A percentile compares a stretch with the other conserved stretches of the same genome.
Conservation (phyloP, 1,140 invertebrate genomes). For the Euschistus heros region DNA sequence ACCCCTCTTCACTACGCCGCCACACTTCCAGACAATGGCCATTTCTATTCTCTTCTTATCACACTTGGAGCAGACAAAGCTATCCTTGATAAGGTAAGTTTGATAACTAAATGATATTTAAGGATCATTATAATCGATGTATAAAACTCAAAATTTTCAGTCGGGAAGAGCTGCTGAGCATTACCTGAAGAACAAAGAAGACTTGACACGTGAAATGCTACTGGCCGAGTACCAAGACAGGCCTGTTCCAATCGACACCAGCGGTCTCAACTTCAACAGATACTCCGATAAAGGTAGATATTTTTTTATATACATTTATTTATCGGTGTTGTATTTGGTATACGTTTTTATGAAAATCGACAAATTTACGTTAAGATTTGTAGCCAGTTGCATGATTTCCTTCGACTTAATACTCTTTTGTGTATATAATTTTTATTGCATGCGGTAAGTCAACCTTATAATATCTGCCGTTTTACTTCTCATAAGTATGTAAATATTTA, state of each 20-base stretch:
- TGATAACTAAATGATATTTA: neutral
- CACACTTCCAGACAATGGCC: slow-evolving; percentile 70
- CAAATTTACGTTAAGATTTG: no score
- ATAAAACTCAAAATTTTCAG: slow-evolving; percentile 36
- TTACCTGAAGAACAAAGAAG: slow-evolving; percentile 52
- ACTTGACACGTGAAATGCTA: slow-evolving; percentile 56
- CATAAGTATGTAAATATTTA: no score
- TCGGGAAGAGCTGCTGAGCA: slow-evolving; percentile 61
- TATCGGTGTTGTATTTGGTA: no score
- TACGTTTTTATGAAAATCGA: no score
- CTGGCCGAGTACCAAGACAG: slow-evolving; percentile 42
- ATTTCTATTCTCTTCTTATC: slow-evolving; percentile 75
- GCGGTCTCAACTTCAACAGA: slow-evolving; percentile 19
- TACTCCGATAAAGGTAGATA: slow-evolving; percentile 23
- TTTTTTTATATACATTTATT: no score
- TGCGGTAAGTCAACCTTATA: no score
- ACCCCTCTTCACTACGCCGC: slow-evolving; percentile 88
- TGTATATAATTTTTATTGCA: no score
- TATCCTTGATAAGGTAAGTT: slow-evolving; percentile 67
- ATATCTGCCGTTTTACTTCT: no score
- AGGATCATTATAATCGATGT: neutral
- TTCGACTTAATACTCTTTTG: no score
- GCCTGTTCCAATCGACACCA: slow-evolving; percentile 6
- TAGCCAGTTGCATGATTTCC: no score
- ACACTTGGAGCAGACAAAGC: slow-evolving; percentile 76